These are phyloP conservation scores for Rhopilema esculentum DNA, from an alignment of 30 jellyfish, hydroid and myxozoan genomes.

Conservation along the genomic window DNA sequence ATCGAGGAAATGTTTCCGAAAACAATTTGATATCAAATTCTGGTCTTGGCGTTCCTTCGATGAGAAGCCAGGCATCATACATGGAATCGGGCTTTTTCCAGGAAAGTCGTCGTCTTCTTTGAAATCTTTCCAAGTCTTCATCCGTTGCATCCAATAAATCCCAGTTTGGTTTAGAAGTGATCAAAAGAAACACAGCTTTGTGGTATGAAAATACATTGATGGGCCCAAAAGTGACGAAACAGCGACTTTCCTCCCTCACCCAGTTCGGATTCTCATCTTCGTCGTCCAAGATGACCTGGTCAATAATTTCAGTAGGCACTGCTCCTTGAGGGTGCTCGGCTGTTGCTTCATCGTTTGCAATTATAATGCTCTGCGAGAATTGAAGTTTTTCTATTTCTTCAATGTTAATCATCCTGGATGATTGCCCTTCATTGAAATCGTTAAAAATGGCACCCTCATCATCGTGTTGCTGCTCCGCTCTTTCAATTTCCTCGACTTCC, in stretches of 20 bases:
- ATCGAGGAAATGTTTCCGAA: not conserved
- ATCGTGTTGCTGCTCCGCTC: not conserved
- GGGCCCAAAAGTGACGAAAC: not conserved
- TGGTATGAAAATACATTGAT: not conserved
- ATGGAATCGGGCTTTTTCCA: slow-evolving; percentile 26
- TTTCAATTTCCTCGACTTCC: not conserved
- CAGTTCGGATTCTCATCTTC: not conserved
- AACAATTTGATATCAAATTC: not conserved
- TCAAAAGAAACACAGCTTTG: not conserved
- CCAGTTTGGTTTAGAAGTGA: slow-evolving; percentile 8
- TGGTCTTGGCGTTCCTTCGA: slow-evolving; percentile 3
- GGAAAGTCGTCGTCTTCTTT: not conserved
- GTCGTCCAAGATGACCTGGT: not conserved
- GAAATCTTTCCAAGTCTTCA: slow-evolving; percentile 4
- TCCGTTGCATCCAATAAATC: not conserved
- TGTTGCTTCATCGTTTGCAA: not conserved
- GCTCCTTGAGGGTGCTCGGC: not conserved
- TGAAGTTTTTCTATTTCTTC: slow-evolving; percentile 1
- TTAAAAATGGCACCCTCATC: slow-evolving; percentile 26
- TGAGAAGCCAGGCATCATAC: slow-evolving; percentile 41
- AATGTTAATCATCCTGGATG: not conserved
- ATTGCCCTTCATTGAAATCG: not conserved
- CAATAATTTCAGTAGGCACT: not conserved
- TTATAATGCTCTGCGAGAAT: not conserved
- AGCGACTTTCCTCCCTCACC: not conserved